Evolutionary conservation across 2,888 invertebrate genomes (phyloP).

Genomic region (Candidula unifasciata): DNA sequence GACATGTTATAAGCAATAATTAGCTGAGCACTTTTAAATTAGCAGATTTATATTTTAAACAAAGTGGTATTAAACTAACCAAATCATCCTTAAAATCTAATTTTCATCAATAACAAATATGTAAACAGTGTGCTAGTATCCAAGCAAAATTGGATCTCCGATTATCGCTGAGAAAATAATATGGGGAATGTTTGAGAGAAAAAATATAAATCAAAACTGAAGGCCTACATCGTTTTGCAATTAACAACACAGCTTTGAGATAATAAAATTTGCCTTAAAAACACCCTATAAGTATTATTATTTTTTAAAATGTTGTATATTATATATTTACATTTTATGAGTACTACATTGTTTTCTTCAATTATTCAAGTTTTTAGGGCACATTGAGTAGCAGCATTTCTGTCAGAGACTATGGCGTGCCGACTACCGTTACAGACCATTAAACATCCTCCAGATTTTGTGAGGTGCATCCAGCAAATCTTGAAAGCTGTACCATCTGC

Average conservation of each 20-base stretch:
- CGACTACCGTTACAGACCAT: background rate
- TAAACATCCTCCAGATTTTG: background rate
- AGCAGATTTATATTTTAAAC: too few relatives aligned
- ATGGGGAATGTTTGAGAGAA: too few relatives aligned
- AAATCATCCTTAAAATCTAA: too few relatives aligned
- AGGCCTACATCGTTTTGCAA: too few relatives aligned
- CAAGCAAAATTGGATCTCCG: too few relatives aligned
- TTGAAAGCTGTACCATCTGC: slow-evolving; percentile 7
- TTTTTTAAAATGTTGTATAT: background rate
- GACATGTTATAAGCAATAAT: too few relatives aligned
- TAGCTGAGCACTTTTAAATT: too few relatives aligned
- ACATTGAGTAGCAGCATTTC: background rate
- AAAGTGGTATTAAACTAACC: too few relatives aligned
- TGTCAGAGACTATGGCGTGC: slow-evolving; percentile 17
- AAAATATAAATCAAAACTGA: too few relatives aligned
- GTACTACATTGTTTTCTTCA: background rate
- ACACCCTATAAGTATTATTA: background rate
- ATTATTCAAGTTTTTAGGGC: background rate
- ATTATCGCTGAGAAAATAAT: too few relatives aligned
- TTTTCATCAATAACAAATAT: too few relatives aligned
- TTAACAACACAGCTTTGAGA: background rate
- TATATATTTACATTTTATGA: background rate
- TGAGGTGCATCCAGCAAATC: slow-evolving; percentile 7
- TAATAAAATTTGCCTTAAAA: background rate
- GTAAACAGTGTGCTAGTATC: too few relatives aligned